phyloP scores from a whole-genome alignment of 1,140 invertebrate species.

The Centruroides sculpturatus region DNA sequence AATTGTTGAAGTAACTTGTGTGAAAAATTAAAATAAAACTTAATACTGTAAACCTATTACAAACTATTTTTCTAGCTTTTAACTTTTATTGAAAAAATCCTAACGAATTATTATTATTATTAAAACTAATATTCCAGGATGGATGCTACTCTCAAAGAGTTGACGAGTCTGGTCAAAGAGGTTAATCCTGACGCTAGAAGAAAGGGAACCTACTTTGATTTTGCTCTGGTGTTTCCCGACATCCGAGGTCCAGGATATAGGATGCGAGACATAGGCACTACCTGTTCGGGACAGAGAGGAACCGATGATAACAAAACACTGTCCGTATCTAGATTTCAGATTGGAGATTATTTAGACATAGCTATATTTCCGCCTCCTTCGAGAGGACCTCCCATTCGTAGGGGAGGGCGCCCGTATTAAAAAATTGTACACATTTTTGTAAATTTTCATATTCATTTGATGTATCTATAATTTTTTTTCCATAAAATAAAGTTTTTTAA shows the following conservation, averaged over 20 bases:
- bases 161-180: slow-evolving; percentile 90
- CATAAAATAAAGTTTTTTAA: too few relatives aligned
- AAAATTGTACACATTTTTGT: too few relatives aligned
- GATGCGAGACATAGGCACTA: slow-evolving; percentile 88
- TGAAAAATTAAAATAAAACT: too few relatives aligned
- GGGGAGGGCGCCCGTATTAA: background rate
- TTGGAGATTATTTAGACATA: slow-evolving; percentile 95
- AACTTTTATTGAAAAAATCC: too few relatives aligned
- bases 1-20: too few relatives aligned
- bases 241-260: slow-evolving; percentile 56
- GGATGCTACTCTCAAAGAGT: slow-evolving; percentile 91
- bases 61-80: too few relatives aligned
- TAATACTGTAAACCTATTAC: too few relatives aligned
- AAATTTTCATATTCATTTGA: too few relatives aligned
- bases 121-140: slow-evolving; percentile 39
- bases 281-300: slow-evolving; percentile 71
- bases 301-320: slow-evolving; percentile 81
- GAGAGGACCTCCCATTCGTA: background rate
- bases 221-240: slow-evolving; percentile 88
- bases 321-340: slow-evolving; percentile 64
- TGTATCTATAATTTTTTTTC: too few relatives aligned
- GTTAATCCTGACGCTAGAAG: slow-evolving; percentile 90
- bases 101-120: background rate
- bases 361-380: slow-evolving; percentile 54
- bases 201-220: slow-evolving; percentile 96